Base-by-base conservation (phyloP, 2,113 vertebrate species). In the Pelvicachromis taeniatus region DNA sequence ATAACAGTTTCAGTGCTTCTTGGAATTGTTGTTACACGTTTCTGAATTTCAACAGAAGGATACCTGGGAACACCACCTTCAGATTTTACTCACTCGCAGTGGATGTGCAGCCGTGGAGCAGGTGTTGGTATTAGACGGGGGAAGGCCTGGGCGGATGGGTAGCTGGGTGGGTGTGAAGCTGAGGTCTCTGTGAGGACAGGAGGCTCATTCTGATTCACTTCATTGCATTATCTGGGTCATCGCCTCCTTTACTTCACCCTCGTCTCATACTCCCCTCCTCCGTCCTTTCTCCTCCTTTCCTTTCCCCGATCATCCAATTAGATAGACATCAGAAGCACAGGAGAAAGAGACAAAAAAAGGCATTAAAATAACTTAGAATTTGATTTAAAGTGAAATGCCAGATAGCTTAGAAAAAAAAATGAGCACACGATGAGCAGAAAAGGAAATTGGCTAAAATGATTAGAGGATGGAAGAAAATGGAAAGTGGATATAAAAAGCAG, bases 211-310 rank as follows among this genome's bases (percentile, higher is more conserved):
- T 70, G 89, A 90, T 87, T 91, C 85, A 84, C 82, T 86, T 86
- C 81, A 87, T 87, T 91, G 79, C 81, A 90, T 92, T 93, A 94
- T 93, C 85, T 94, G 90, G 92, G 92, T 91, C 93, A 94, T 45
- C 85, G 84, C 89, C 85, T 91, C 85, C 81, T 70, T 65, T 82
- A 75, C 58, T 79, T 53, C 65, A 4, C 55, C 59, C 82, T 68
- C 1, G 6, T 40, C 12, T 68, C 17, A 3, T 10, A 3, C 7
- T 42, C 48, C 80, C 81, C 14, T 83, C 83, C 87, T 88, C 68
- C 79, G 58, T 54, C 81, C 23, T 19, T 78, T 65, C 19, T 55
- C 35, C 23, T 38, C 9, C 19, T 50, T 58, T 75, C 16, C 53
- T 78, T 80, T 65, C 31, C 82, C 70, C 42, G 61, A 86, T 92